Conservation (phyloP, 2,797 vertebrate genomes). For the Tenualosa thibaudeaui region DNA sequence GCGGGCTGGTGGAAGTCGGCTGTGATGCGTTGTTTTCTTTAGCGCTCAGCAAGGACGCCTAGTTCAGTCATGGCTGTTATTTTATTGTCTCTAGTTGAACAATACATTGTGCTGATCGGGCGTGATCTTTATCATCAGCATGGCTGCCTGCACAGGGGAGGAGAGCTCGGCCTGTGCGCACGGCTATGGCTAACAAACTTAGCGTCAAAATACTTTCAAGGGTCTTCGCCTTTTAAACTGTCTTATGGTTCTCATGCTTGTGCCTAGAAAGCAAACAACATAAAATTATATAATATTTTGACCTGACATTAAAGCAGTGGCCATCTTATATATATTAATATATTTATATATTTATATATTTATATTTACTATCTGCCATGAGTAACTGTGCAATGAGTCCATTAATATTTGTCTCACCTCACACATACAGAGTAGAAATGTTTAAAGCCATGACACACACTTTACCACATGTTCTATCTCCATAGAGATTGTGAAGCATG, state of each 20-base stretch:
- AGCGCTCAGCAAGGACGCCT: conserved; percentile 19
- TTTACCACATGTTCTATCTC: conserved; percentile 13
- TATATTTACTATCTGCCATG: conserved; percentile 31
- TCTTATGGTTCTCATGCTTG: conserved; percentile 26
- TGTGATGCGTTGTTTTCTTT: conserved; percentile 16
- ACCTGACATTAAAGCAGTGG: conserved; percentile 35
- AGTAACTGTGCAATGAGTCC: conserved; percentile 39
- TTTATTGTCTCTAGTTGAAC: conserved; percentile 51
- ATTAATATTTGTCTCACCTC: conserved; percentile 39
- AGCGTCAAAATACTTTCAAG: conserved; percentile 31
- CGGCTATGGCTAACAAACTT: conserved; percentile 44
- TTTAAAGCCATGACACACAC: not conserved
- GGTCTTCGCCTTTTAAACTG: conserved; percentile 17
- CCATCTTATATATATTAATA: conserved; percentile 37
- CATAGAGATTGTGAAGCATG: conserved; percentile 15
- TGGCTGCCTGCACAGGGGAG: conserved; percentile 43
- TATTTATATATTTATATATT: conserved; percentile 37
- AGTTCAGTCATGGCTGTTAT: conserved; percentile 36
- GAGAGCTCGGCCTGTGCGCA: conserved; percentile 34
- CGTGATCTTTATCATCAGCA: conserved; percentile 52
- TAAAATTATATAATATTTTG: conserved; percentile 21
- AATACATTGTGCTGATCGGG: conserved; percentile 54
- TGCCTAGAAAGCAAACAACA: conserved; percentile 33
- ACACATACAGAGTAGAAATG: conserved; percentile 31
- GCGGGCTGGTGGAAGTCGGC: conserved; percentile 8